Percentiles rank a stretch among this genome's conserved stretches.
Evolutionary conservation across 2,888 invertebrate genomes (phyloP).

Genomic region (Bhutanitis thaidina): DNA sequence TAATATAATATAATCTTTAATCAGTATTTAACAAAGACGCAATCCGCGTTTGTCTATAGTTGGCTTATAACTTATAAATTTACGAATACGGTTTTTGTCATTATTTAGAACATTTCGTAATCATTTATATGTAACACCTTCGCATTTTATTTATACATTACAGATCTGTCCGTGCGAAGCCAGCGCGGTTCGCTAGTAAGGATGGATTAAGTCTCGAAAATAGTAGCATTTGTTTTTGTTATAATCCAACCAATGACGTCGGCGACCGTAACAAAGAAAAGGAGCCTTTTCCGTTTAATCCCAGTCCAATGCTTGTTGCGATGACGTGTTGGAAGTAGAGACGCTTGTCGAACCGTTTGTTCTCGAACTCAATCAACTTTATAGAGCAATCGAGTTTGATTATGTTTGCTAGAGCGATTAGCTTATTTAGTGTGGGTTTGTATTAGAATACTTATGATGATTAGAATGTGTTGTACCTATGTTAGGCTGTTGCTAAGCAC

Average conservation of each 20-base stretch:
- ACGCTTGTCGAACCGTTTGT: constrained; percentile 10
- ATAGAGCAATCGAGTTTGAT: constrained; percentile 12
- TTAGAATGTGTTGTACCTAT: not conserved
- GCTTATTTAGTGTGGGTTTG: not conserved
- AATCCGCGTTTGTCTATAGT: too few relatives aligned
- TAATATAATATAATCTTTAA: too few relatives aligned
- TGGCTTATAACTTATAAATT: too few relatives aligned
- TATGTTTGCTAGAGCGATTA: constrained; percentile 9
- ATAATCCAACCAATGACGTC: not conserved
- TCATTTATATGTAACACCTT: too few relatives aligned
- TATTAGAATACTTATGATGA: not conserved
- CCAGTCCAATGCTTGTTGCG: not conserved
- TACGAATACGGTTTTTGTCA: too few relatives aligned
- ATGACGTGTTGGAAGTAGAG: constrained; percentile 12
- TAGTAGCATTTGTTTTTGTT: not conserved
- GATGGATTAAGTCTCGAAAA: too few relatives aligned
- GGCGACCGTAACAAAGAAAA: not conserved
- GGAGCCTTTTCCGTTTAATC: not conserved
- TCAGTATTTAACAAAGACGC: too few relatives aligned
- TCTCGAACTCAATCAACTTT: constrained; percentile 17
- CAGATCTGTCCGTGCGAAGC: too few relatives aligned
- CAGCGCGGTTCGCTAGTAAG: too few relatives aligned
- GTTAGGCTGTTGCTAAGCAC: not conserved
- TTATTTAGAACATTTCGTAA: too few relatives aligned
- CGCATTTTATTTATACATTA: too few relatives aligned